Conservation (phyloP, 2,888 invertebrate species). For the Herminia tarsipennalis region DNA sequence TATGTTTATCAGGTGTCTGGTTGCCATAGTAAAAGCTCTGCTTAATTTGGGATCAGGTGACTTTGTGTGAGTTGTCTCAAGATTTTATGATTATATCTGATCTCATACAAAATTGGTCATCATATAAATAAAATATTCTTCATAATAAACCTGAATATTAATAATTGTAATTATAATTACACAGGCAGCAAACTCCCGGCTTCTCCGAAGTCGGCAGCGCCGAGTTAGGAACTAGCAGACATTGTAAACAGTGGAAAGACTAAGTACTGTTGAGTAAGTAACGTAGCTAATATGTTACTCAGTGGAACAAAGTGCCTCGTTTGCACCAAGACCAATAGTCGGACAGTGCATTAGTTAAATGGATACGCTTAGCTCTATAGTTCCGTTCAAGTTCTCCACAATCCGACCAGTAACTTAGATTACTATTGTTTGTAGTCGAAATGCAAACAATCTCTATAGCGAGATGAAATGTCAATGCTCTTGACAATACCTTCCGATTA, state of each 20-base stretch:
- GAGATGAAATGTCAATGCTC: slow-evolving; percentile 67
- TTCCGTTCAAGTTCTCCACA: slow-evolving; percentile 76
- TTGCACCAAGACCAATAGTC: slow-evolving; percentile 81
- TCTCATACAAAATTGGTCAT: no score
- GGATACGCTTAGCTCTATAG: slow-evolving; percentile 74
- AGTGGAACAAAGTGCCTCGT: slow-evolving; percentile 76
- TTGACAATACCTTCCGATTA: slow-evolving; percentile 45
- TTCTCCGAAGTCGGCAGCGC: slow-evolving; percentile 3
- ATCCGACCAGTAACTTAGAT: slow-evolving; percentile 78
- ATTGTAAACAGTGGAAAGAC: slow-evolving; percentile 49
- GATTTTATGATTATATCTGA: no score
- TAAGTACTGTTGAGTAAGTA: slow-evolving; percentile 48
- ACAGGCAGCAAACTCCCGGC: neutral
- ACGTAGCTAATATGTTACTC: slow-evolving; percentile 72
- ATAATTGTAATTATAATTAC: neutral
- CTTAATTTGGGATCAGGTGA: no score
- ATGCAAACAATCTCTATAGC: slow-evolving; percentile 65
- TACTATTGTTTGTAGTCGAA: slow-evolving; percentile 69
- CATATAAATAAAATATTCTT: no score
- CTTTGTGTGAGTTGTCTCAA: no score
- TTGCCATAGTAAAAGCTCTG: no score
- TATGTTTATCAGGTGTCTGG: no score
- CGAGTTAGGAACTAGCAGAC: slow-evolving; percentile 28
- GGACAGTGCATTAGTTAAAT: slow-evolving; percentile 83
- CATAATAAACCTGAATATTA: no score